Percentiles rank a stretch among this genome's conserved stretches.
These are phyloP conservation scores for Drosophila trapezifrons DNA, from an alignment of 1,140 invertebrate genomes.

Conservation along the genomic window DNA sequence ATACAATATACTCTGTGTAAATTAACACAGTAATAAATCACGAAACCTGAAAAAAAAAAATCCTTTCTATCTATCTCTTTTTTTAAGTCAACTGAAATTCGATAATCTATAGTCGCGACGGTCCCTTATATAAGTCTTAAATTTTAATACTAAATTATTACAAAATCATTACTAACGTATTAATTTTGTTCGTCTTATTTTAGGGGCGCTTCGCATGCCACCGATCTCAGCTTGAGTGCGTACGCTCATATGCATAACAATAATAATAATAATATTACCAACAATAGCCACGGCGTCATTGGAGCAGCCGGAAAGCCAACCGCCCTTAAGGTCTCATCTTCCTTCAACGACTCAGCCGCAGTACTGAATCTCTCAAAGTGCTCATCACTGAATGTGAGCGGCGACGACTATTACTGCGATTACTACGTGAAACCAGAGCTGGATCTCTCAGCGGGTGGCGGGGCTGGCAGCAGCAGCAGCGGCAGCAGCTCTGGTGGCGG, in stretches of 20 bases:
- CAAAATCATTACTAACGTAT: not conserved
- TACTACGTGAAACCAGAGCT: slow-evolving; percentile 77
- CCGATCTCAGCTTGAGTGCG: slow-evolving; percentile 67
- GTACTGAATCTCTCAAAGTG: slow-evolving; percentile 79
- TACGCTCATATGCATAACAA: slow-evolving; percentile 63
- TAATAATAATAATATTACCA: slow-evolving; percentile 65
- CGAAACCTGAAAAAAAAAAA: too few relatives aligned
- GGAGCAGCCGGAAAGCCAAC: slow-evolving; percentile 49
- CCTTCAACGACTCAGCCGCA: slow-evolving; percentile 66
- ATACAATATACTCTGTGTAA: too few relatives aligned
- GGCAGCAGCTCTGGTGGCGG: slow-evolving; percentile 31
- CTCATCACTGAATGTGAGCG: slow-evolving; percentile 54
- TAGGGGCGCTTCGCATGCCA: slow-evolving; percentile 77
- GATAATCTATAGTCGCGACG: too few relatives aligned
- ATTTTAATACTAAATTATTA: not conserved
- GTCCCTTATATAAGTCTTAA: too few relatives aligned
- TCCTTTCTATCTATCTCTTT: too few relatives aligned
- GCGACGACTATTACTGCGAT: slow-evolving; percentile 71
- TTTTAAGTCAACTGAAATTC: too few relatives aligned
- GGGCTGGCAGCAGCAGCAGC: slow-evolving; percentile 38
- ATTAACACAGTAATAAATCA: too few relatives aligned
- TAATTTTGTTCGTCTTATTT: not conserved
- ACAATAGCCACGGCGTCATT: slow-evolving; percentile 43
- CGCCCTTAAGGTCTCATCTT: slow-evolving; percentile 53
- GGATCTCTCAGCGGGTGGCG: slow-evolving; percentile 60